phyloP scores from a whole-genome alignment of 2,113 vertebrate species.

The Chloropsis cyanopogon region DNA sequence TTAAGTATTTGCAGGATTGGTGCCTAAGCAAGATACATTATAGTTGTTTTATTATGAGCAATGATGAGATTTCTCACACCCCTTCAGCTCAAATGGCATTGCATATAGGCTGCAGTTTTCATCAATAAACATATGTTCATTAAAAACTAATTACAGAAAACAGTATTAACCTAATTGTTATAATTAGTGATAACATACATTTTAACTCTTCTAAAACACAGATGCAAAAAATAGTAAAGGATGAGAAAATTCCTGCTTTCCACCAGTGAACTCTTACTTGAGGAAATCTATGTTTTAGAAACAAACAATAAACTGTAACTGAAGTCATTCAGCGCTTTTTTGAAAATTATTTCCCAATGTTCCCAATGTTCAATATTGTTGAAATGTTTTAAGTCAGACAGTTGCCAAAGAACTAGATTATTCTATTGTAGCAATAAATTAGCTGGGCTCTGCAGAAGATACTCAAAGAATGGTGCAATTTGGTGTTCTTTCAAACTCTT shows the following conservation, averaged over 20 bases:
- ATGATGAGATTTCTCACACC: neutral
- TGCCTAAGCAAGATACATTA: neutral
- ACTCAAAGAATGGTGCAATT: neutral
- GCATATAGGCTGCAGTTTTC: neutral
- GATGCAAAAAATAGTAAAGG: neutral
- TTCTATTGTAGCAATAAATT: conserved; percentile 31
- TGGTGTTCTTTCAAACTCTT: neutral
- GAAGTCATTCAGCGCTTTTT: neutral
- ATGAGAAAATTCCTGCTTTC: neutral
- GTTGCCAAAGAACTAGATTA: conserved; percentile 44
- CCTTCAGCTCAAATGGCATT: neutral
- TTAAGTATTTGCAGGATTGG: neutral
- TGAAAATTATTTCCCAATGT: neutral
- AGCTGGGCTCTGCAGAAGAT: neutral
- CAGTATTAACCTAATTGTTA: conserved; percentile 15
- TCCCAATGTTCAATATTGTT: neutral
- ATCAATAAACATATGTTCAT: conserved; percentile 27
- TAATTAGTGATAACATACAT: conserved; percentile 9
- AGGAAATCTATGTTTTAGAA: conserved; percentile 5
- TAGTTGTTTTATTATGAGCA: neutral
- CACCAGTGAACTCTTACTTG: neutral
- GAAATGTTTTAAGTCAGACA: conserved; percentile 8
- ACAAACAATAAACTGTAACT: conserved; percentile 4
- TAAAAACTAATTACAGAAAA: conserved; percentile 60
- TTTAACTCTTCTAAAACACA: neutral